These are phyloP conservation scores for Drosophila mettleri DNA, from an alignment of 2,888 invertebrate species.

Conservation along the genomic window DNA sequence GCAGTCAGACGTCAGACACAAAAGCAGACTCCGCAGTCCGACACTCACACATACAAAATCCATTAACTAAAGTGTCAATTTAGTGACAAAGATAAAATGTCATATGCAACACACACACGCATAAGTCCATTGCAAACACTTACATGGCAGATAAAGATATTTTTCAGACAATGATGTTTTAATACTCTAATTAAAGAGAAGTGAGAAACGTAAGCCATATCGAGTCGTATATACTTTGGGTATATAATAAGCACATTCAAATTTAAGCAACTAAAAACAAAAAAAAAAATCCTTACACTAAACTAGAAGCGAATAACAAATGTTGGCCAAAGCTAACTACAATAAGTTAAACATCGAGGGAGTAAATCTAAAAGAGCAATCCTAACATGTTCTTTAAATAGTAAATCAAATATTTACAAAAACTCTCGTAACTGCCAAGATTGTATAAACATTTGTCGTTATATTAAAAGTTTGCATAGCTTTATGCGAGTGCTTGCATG, in stretches of 20 bases:
- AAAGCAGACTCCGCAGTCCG: conserved; percentile 55
- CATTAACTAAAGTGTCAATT: conserved; percentile 84
- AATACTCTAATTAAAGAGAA: conserved; percentile 14
- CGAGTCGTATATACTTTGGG: neutral
- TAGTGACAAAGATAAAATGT: conserved; percentile 84
- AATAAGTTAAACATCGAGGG: neutral
- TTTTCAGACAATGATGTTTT: conserved; percentile 16
- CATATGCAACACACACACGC: conserved; percentile 54
- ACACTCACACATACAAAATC: conserved; percentile 74
- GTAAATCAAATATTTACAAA: neutral
- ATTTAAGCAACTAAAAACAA: neutral
- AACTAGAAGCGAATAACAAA: neutral
- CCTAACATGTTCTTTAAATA: neutral
- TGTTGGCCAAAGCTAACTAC: no score
- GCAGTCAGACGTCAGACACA: conserved; percentile 47
- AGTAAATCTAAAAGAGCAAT: neutral
- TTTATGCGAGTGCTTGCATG: neutral
- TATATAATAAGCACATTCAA: neutral
- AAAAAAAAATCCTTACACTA: neutral
- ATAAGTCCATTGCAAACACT: conserved; percentile 22
- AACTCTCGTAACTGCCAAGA: neutral
- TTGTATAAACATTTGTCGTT: neutral
- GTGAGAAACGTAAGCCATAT: neutral
- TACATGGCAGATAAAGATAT: conserved; percentile 27
- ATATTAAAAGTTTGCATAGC: neutral